These are phyloP conservation scores for Agrochola litura DNA, from an alignment of 2,888 invertebrate genomes.

Conservation along the genomic window DNA sequence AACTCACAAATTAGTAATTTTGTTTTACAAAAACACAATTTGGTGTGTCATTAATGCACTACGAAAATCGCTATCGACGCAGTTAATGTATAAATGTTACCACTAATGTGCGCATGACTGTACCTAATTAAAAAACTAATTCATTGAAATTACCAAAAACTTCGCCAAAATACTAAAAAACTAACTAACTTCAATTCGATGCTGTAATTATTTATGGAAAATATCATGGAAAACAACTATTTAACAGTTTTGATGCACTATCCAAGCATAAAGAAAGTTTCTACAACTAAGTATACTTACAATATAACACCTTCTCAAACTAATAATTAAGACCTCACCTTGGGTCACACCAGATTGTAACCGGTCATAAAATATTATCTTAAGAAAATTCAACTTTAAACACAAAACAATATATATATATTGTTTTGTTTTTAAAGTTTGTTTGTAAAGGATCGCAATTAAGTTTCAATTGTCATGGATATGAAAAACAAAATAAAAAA, in stretches of 20 bases:
- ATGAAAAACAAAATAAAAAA: neutral
- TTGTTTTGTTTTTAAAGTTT: no score
- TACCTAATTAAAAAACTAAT: neutral
- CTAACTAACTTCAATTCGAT: neutral
- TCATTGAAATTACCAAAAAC: neutral
- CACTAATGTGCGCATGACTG: neutral
- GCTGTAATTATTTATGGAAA: neutral
- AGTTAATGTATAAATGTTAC: neutral
- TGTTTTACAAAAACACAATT: neutral
- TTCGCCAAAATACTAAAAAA: neutral
- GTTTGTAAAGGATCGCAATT: neutral
- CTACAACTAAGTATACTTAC: no score
- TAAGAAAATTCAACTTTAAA: neutral
- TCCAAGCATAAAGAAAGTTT: neutral
- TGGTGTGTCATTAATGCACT: neutral
- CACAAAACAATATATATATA: neutral
- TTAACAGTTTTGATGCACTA: neutral
- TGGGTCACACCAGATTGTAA: neutral
- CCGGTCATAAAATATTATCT: neutral
- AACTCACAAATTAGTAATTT: neutral
- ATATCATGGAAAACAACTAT: neutral
- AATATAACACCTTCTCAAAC: neutral
- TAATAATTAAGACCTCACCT: neutral
- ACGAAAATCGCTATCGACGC: neutral
- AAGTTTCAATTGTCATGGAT: neutral